Evolutionary conservation across 2,113 vertebrate species (phyloP).

Genomic region (Abramis brama): DNA sequence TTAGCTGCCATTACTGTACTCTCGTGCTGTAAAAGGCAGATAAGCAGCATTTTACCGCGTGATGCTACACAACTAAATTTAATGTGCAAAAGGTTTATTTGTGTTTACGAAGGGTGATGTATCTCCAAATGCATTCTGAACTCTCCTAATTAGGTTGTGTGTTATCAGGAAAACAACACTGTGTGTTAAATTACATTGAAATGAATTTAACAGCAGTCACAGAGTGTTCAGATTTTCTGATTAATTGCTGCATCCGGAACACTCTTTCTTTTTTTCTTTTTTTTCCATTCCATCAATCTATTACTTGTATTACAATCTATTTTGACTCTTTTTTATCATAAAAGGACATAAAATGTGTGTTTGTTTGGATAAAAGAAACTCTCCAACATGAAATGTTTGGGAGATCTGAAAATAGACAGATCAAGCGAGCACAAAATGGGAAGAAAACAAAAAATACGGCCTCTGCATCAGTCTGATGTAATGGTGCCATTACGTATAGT

Average conservation of each 20-base stretch:
- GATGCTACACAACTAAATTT: not conserved
- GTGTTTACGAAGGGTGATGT: not conserved
- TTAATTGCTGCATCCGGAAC: not conserved
- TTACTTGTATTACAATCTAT: not conserved
- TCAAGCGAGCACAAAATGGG: not conserved
- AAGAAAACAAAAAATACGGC: constrained; percentile 11
- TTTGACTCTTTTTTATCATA: not conserved
- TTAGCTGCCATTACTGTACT: constrained; percentile 5
- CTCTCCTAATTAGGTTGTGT: constrained; percentile 8
- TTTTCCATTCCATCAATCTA: not conserved
- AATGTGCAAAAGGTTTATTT: constrained; percentile 17
- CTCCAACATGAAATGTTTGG: not conserved
- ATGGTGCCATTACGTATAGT: constrained; percentile 39
- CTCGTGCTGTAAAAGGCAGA: not conserved
- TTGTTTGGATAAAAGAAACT: not conserved
- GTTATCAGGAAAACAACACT: constrained; percentile 27
- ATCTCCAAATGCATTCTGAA: constrained; percentile 13
- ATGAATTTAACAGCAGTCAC: constrained; percentile 22
- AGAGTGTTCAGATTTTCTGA: not conserved
- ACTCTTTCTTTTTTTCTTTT: not conserved
- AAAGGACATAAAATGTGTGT: not conserved
- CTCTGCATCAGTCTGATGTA: constrained; percentile 2
- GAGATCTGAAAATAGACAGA: not conserved
- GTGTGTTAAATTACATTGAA: constrained; percentile 27
- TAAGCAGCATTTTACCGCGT: not conserved